These are phyloP conservation scores for Parochlus steinenii DNA, from an alignment of 2,888 invertebrate species.

Conservation along the genomic window DNA sequence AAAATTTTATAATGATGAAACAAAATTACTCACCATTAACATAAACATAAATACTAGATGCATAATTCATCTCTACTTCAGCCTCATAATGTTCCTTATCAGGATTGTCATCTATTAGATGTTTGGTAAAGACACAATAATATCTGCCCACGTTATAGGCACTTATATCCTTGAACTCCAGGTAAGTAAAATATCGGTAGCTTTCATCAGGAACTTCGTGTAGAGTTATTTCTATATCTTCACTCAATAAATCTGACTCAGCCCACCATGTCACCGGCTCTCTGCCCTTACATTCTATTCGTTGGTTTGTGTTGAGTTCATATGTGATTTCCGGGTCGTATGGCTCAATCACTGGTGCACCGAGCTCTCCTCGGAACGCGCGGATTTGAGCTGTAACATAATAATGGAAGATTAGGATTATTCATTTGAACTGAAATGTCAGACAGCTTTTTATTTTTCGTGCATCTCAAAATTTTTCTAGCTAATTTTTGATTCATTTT, in stretches of 20 bases:
- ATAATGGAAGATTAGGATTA: too few relatives aligned
- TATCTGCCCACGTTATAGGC: conserved; percentile 37
- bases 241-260: too few relatives aligned
- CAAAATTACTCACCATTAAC: conserved; percentile 32
- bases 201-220: neutral
- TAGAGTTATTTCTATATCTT: neutral
- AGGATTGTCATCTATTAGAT: conserved; percentile 14
- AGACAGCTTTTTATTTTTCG: neutral
- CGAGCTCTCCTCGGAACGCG: conserved; percentile 14
- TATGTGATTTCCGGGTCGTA: conserved; percentile 23
- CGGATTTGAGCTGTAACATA: neutral
- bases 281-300: conserved; percentile 23
- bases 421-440: neutral
- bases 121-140: conserved; percentile 33
- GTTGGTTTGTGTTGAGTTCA: conserved; percentile 16
- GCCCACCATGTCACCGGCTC: conserved; percentile 20
- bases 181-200: conserved; percentile 31
- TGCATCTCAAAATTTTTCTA: neutral
- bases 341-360: conserved; percentile 27
- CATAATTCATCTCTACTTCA: conserved; percentile 23
- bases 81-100: conserved; percentile 24
- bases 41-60: conserved; percentile 35
- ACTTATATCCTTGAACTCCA: conserved; percentile 32
- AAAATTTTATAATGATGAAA: too few relatives aligned
- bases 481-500: too few relatives aligned